Percentiles rank a stretch among this genome's conserved stretches.
phyloP scores from a whole-genome alignment of 2,888 invertebrate genomes.

The Aphidoletes aphidimyza region DNA sequence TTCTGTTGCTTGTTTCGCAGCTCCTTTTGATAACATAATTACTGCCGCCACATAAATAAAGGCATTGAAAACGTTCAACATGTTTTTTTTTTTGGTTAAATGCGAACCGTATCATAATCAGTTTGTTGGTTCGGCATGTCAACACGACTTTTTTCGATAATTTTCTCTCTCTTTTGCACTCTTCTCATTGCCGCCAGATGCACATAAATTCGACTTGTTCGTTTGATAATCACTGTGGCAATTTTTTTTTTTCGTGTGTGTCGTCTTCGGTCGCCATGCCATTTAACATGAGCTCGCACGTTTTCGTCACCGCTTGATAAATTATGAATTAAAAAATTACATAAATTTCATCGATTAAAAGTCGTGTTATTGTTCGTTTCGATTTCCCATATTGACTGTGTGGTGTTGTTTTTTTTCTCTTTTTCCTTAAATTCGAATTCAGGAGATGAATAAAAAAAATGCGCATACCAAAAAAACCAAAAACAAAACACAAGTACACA shows the following conservation, averaged over 20 bases:
- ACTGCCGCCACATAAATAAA: constrained; percentile 14
- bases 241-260: too few species aligned
- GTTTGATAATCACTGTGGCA: constrained; percentile 29
- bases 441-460: too few species aligned
- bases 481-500: background rate
- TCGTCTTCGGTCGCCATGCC: constrained; percentile 14
- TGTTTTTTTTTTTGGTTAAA: too few species aligned
- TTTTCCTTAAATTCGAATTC: too few species aligned
- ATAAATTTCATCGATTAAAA: constrained; percentile 50
- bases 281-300: background rate
- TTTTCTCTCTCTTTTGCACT: background rate
- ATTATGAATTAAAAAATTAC: constrained; percentile 50
- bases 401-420: too few species aligned
- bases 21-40: constrained; percentile 53
- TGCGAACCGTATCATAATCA: constrained; percentile 42
- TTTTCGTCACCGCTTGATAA: constrained; percentile 46
- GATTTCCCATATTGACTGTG: background rate
- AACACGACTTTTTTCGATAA: constrained; percentile 50
- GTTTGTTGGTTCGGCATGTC: constrained; percentile 50
- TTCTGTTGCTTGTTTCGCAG: background rate
- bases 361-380: constrained; percentile 38
- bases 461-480: background rate
- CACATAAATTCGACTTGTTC: constrained; percentile 52
- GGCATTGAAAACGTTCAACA: background rate
- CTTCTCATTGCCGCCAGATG: background rate